Evolutionary conservation across 1,140 invertebrate species (phyloP), one percentile per base, ranked within the genome.

Genomic region (Brachionus sp.): DNA sequence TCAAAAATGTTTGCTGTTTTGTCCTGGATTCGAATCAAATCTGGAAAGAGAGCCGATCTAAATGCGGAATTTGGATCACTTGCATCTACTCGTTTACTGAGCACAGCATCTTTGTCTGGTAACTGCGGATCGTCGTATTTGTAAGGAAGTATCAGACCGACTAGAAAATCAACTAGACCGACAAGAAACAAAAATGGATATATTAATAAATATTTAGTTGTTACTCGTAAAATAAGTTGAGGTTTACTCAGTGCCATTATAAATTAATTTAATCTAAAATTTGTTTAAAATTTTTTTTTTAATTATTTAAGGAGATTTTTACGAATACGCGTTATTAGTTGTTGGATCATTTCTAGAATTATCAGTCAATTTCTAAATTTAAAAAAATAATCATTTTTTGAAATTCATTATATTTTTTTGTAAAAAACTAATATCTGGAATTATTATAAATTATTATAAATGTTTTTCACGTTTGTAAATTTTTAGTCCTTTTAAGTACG

Each of bases 151-250:
- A 80, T 39, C 13, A 80, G 50, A 66, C 77, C 77, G 42, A 80
- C 35, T 42, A 80, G 33, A 35, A 80, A 80, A 44, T 80, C 77
- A 33, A 80, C 19, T 19, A 80, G 25, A 16, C 50, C 50, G 12
- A 80, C 77, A 19, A 80, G 37, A 42, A 12, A 5, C 50, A 80
- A 42, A 80, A 80, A 80, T 62, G 77, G 77, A 64, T 80, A 80
- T 7, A 80, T 80, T 12, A 80, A 0, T 10, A 57, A 57, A 66
- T 80, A 80, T 62, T 80, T 80, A 6, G 62, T 12, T 44, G 57
- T 10, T 10, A 57, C 53, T n/a, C 77, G 77, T 5, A 29, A 10
- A 42, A 44, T 19, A 29, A 75, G 4, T 23, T 75, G 42, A 29
- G 70, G 37, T 75, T 50, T 75, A 44, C 19, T 75, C 42, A 75